Base-by-base conservation (phyloP, 2,888 invertebrate genomes). In the Caenorhabditis sinica region DNA sequence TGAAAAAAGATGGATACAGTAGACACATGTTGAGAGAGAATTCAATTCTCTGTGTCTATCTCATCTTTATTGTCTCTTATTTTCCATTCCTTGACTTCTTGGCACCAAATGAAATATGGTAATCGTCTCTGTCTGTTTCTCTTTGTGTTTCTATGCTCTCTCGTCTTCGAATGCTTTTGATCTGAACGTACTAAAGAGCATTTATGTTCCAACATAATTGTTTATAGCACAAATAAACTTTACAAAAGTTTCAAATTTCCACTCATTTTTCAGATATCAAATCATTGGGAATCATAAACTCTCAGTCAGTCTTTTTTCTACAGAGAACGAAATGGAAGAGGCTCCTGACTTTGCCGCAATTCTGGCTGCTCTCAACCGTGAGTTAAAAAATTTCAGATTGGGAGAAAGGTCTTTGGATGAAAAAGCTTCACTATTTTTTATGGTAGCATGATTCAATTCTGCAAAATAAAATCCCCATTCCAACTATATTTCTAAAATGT, bases 1-100 rank as follows among this genome's bases (percentile, higher is more conserved):
- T 61, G 61, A 61, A 40, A 6, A 61, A 36, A 61, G 49, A 30
- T 45, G 25, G 28, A 45, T 30, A 63, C 63, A 63, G 63, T 63
- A 63, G 63, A 36, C 63, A 63, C 63, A 63, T 63, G 63, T 63
- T 25, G 45, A 63, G 25, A 63, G 56, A 56, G 23, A 15, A 20
- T 13, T 8, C 49, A 5, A 23, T 25, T 45, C n/a, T 40, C 23
- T 40, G 40, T 17, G 40, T 61, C 61, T 61, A 36, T 61, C 23
- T 11, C 23, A 6, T 61, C 36, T 17, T 4, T 5, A 1, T 61
- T 6, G 4, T 61, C 61, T 61, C 40, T 61, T 9, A n/a, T n/a
- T 25, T 25, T 56, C 56, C 1, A 20, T 63, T 4, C 20, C n/a
- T 8, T 25, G 43, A 63, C 9, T 63, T 17, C 63, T 25, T 40